Evolutionary conservation across 2,797 vertebrate species (phyloP), one percentile per base, ranked within the genome.

Genomic region (Coluber constrictor): DNA sequence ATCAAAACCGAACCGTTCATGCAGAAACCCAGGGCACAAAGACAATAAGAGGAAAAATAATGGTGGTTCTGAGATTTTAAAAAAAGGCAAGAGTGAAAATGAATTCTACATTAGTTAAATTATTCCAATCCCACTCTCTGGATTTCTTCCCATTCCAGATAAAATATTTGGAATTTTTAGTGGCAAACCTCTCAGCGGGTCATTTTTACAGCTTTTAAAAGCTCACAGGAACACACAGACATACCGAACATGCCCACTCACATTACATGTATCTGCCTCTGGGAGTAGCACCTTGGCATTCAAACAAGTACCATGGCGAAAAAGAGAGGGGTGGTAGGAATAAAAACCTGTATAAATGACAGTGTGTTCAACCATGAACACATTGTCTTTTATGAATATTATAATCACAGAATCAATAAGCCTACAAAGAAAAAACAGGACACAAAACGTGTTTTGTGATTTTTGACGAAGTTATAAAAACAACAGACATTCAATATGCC

Each of bases 401-500:
- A 99, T 99, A 99, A 99, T 99, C 99, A 99, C 98, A 98, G 98
- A 99, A 98, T 99, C 98, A 98, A 99, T 99, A 99, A 99, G 99
- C 99, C 98, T 99, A 99, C 98, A 99, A 98, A 98, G 99, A 99
- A 98, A 98, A 99, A 98, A 99, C 98, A 98, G 98, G 97, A 98
- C 98, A 98, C 98, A 99, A 99, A 99, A 99, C 98, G 99, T 99
- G 99, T 99, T 99, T 99, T 99, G 99, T 99, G 99, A 99, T 99
- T 99, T 98, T 98, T 98, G 98, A 99, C 98, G 98, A 98, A 98
- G 98, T 99, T 98, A 99, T 98, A 98, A 98, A 99, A 99, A 99
- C 99, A 99, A 99, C 99, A 99, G 99, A 99, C 99, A 99, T 98
- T 99, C 98, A 99, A 99, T 99, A 98, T 98, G 98, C 98, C 98